These are phyloP conservation scores for Hylyphantes graminicola DNA, from an alignment of 1,140 invertebrate genomes.

Conservation along the genomic window DNA sequence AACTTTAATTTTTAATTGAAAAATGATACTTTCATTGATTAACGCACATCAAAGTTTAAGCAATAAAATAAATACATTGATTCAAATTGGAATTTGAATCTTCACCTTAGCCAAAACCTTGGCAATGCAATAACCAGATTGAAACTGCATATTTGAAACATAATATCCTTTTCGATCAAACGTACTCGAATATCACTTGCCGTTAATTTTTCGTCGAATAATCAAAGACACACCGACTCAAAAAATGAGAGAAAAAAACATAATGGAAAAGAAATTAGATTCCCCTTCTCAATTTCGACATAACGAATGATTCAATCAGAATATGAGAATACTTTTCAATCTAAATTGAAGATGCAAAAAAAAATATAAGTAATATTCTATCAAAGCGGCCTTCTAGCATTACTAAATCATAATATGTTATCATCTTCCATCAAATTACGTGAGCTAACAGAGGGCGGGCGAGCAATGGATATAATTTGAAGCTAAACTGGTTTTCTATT, in stretches of 20 bases:
- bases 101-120: too few relatives aligned
- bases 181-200: background rate
- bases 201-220: background rate
- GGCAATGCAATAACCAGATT: too few relatives aligned
- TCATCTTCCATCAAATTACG: slow-evolving; percentile 45
- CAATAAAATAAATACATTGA: too few relatives aligned
- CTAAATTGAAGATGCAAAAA: too few relatives aligned
- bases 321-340: too few relatives aligned
- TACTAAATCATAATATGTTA: slow-evolving; percentile 45
- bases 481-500: slow-evolving; percentile 37
- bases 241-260: background rate
- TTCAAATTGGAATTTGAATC: too few relatives aligned
- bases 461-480: slow-evolving; percentile 49
- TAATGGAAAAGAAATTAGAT: slow-evolving; percentile 7
- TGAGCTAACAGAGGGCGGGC: slow-evolving; percentile 32
- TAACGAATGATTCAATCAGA: slow-evolving; percentile 18
- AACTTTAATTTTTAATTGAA: too few relatives aligned
- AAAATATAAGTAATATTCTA: background rate
- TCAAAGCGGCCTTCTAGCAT: slow-evolving; percentile 13
- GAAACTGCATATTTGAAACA: too few relatives aligned
- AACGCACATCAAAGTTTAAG: too few relatives aligned
- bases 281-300: background rate
- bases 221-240: background rate
- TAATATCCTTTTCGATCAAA: too few relatives aligned
- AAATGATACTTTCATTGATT: too few relatives aligned